phyloP scores from a whole-genome alignment of 2,113 vertebrate genomes.

The Pipa parva region DNA sequence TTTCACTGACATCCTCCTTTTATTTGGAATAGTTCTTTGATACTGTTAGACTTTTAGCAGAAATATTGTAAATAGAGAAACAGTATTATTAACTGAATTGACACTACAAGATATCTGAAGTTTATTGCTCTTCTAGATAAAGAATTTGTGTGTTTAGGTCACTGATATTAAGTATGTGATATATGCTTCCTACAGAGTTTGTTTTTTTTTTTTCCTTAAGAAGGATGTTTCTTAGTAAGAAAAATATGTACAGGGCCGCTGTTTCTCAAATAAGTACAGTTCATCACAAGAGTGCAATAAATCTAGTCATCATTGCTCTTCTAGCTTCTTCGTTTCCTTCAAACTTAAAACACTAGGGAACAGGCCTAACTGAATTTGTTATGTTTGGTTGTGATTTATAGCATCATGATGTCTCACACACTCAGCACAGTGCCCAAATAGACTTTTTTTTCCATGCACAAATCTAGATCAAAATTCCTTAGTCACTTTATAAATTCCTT shows the following conservation, averaged over 20 bases:
- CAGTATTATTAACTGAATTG: background rate
- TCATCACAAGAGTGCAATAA: background rate
- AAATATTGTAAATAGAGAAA: too few species aligned
- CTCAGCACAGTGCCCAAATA: too few species aligned
- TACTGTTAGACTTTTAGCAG: too few species aligned
- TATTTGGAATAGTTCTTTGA: too few species aligned
- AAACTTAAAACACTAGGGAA: conserved; percentile 8
- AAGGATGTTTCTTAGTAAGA: conserved; percentile 11
- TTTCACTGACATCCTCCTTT: too few species aligned
- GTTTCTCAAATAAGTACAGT: background rate
- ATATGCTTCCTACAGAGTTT: background rate
- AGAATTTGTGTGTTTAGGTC: background rate
- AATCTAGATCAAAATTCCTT: too few species aligned
- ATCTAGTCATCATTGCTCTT: background rate
- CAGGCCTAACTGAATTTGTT: background rate
- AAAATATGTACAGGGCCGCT: conserved; percentile 28
- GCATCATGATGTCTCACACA: background rate
- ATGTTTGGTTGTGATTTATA: too few species aligned
- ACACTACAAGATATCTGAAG: background rate
- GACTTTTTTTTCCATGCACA: too few species aligned
- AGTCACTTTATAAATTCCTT: too few species aligned
- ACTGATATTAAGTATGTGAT: background rate
- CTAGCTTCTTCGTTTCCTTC: conserved; percentile 15
- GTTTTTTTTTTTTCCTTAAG: background rate
- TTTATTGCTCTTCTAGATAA: background rate